These are phyloP conservation scores for Festucalex cinctus DNA, from an alignment of 2,113 vertebrate species.

Conservation along the genomic window DNA sequence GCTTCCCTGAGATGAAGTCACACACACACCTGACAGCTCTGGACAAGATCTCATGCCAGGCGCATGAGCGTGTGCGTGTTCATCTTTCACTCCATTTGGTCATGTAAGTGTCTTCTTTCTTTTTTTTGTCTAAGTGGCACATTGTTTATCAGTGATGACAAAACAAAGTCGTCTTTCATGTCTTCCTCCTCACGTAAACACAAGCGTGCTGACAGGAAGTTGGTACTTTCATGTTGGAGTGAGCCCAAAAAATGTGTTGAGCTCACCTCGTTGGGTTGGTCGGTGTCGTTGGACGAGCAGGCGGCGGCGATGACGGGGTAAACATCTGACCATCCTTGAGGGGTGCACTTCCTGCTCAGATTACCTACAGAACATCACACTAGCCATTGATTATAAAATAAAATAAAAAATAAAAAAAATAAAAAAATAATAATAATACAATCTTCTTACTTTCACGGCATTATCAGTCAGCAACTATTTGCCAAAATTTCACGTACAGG, in stretches of 20 bases:
- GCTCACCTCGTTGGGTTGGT: conserved; percentile 36
- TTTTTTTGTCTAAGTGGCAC: not conserved
- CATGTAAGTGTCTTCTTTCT: not conserved
- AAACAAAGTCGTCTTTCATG: not conserved
- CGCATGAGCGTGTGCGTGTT: not conserved
- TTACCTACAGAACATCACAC: conserved; percentile 37
- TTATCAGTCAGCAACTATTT: not conserved
- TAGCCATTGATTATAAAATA: not conserved
- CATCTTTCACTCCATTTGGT: not conserved
- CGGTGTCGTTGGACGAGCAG: conserved; percentile 48
- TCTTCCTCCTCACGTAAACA: conserved; percentile 1
- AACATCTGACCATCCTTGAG: conserved; percentile 58
- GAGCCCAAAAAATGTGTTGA: not conserved
- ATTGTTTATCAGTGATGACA: not conserved
- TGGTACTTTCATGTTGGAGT: not conserved
- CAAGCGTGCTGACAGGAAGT: not conserved
- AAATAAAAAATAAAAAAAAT: no score
- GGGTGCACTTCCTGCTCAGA: conserved; percentile 67
- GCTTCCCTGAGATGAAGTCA: conserved; percentile 12
- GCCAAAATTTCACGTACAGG: not conserved
- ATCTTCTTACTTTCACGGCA: not conserved
- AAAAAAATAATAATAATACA: no score
- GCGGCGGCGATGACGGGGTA: conserved; percentile 50
- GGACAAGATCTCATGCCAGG: conserved; percentile 28
- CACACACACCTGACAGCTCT: conserved; percentile 42